Evolutionary conservation across 23 tunicate genomes (phyloP).

Genomic region (Corella eumyota): DNA sequence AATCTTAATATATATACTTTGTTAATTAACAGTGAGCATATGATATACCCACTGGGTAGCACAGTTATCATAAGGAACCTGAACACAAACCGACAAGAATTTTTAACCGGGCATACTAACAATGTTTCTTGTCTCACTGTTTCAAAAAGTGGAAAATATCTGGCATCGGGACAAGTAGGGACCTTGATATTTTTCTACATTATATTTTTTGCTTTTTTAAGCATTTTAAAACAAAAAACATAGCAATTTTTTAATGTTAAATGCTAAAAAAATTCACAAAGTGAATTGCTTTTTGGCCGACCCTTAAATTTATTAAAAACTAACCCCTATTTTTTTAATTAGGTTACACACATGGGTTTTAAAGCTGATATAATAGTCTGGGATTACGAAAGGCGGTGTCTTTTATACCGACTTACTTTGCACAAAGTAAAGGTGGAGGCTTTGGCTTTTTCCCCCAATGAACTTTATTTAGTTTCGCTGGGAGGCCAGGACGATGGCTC

Average conservation of each 20-base stretch:
- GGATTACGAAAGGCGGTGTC: constrained; percentile 47
- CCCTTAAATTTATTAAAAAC: too few species aligned
- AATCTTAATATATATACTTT: too few species aligned
- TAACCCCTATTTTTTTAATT: too few species aligned
- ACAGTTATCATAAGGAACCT: constrained; percentile 49
- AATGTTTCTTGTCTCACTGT: constrained; percentile 80
- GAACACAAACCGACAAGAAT: constrained; percentile 55
- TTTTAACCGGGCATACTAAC: constrained; percentile 85
- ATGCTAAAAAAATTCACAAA: too few species aligned
- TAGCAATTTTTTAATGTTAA: too few species aligned
- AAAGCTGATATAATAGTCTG: constrained; percentile 78
- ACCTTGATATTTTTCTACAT: neutral
- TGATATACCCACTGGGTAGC: constrained; percentile 92
- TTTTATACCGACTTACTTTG: constrained; percentile 46
- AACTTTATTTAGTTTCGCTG: constrained; percentile 65
- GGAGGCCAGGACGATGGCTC: constrained; percentile 97
- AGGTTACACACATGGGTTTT: constrained; percentile 99
- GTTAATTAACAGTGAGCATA: constrained; percentile 53
- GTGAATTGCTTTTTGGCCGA: too few species aligned
- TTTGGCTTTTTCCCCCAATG: constrained; percentile 86
- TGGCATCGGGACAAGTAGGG: constrained; percentile 94
- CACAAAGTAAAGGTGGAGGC: constrained; percentile 95
- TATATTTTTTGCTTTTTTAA: neutral
- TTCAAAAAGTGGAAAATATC: constrained; percentile 84
- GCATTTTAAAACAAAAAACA: too few species aligned